phyloP scores from a whole-genome alignment of 2,888 invertebrate genomes.

The Clostera curtula region DNA sequence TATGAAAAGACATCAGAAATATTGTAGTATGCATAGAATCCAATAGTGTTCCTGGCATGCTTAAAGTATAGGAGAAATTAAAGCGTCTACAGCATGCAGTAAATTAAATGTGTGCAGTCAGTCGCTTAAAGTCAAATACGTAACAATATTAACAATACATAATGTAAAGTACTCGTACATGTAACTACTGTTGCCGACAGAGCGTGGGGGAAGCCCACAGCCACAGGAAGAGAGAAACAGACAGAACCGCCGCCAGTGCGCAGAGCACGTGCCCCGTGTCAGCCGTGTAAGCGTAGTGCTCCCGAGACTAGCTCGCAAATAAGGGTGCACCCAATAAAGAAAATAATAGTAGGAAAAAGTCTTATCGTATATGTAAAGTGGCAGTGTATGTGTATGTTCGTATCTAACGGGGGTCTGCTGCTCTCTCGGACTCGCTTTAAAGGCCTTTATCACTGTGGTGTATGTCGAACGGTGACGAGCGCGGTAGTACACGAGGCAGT shows the following conservation, averaged over 20 bases:
- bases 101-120: constrained; percentile 21
- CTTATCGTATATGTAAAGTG: constrained; percentile 63
- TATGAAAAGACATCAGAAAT: no score
- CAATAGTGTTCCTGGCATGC: constrained; percentile 21
- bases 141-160: constrained; percentile 11
- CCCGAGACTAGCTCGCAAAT: constrained; percentile 50
- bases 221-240: constrained; percentile 77
- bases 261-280: constrained; percentile 64
- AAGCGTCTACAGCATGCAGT: constrained; percentile 24
- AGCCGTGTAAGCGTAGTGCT: constrained; percentile 67
- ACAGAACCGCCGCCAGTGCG: constrained; percentile 74
- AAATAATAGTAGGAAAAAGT: constrained; percentile 43
- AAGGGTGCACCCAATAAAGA: constrained; percentile 57
- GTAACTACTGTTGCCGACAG: constrained; percentile 53
- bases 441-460: constrained; percentile 75
- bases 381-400: constrained; percentile 66
- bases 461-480: constrained; percentile 47
- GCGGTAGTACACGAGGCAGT: constrained; percentile 57
- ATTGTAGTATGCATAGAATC: no score
- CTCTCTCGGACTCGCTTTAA: constrained; percentile 75
- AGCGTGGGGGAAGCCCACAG: constrained; percentile 67
- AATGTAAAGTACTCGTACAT: constrained; percentile 28
- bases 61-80: constrained; percentile 22
- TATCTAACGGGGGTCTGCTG: constrained; percentile 74
- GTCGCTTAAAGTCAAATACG: constrained; percentile 9